phyloP scores from a whole-genome alignment of 2,888 invertebrate species.

The Tiliacea citrago region DNA sequence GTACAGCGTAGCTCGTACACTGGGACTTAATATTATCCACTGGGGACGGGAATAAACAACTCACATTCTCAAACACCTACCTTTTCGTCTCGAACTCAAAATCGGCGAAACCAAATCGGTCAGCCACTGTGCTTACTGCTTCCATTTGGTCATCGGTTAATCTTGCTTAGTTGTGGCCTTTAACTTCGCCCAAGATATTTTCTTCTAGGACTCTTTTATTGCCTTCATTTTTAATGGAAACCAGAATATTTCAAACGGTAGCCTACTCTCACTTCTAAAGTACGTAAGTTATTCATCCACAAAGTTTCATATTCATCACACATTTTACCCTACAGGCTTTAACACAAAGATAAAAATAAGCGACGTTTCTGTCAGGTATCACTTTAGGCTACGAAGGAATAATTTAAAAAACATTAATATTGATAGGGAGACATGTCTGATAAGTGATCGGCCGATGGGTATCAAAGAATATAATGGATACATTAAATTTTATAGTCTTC shows the following conservation, averaged over 20 bases:
- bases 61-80: not conserved
- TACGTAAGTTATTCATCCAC: not conserved
- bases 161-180: not conserved
- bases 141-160: not conserved
- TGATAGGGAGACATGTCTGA: conserved; percentile 24
- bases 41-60: too few relatives aligned
- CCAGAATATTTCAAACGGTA: not conserved
- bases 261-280: not conserved
- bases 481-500: conserved; percentile 26
- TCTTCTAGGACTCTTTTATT: not conserved
- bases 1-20: too few relatives aligned
- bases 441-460: conserved; percentile 32
- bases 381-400: conserved; percentile 28
- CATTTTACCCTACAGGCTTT: conserved; percentile 11
- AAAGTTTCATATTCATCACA: conserved; percentile 10
- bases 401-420: conserved; percentile 48
- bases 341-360: conserved; percentile 25
- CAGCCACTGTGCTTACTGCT: too few relatives aligned
- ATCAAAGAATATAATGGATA: conserved; percentile 40
- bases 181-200: not conserved
- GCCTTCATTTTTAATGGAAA: not conserved
- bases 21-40: not conserved
- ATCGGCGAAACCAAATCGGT: not conserved
- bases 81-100: not conserved
- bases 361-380: conserved; percentile 24